Percentiles rank a stretch among this genome's conserved stretches.
Conservation (phyloP, 35 echinoderm and acorn worm genomes). For the Antedon bifida region DNA sequence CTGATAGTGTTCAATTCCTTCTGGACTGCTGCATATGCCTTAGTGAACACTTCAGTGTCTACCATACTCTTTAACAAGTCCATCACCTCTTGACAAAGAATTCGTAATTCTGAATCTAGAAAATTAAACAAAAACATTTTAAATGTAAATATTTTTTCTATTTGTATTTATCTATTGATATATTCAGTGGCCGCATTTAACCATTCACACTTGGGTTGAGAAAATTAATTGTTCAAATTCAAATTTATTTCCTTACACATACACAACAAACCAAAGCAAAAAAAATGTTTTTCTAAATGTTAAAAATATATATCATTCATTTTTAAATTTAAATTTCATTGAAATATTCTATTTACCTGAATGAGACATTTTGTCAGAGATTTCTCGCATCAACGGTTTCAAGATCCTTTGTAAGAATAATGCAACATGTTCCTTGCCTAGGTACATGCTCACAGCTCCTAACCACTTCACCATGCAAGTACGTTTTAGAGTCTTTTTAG, state of each 20-base stretch:
- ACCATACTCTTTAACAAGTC: slow-evolving; percentile 58
- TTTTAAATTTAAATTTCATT: too few relatives aligned
- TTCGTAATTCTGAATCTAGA: slow-evolving; percentile 47
- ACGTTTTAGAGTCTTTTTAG: slow-evolving; percentile 34
- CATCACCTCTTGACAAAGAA: slow-evolving; percentile 64
- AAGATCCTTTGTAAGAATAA: slow-evolving; percentile 42
- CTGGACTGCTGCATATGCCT: slow-evolving; percentile 45
- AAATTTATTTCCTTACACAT: background rate
- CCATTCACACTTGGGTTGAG: background rate
- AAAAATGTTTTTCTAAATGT: too few relatives aligned
- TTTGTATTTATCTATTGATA: background rate
- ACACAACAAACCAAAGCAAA: too few relatives aligned
- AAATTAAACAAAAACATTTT: background rate
- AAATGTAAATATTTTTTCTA: background rate
- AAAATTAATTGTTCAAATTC: background rate
- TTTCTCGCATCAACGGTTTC: slow-evolving; percentile 34
- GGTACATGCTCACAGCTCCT: slow-evolving; percentile 51
- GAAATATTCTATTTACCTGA: slow-evolving; percentile 22
- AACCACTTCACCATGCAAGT: slow-evolving; percentile 70
- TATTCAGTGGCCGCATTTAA: background rate
- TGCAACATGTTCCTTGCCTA: slow-evolving; percentile 26
- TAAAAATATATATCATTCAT: too few relatives aligned
- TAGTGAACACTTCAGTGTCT: slow-evolving; percentile 53
- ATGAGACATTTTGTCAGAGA: slow-evolving; percentile 49
- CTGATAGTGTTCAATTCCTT: slow-evolving; percentile 16